phyloP scores from a whole-genome alignment of 2,797 vertebrate species.

The Acanthurus tractus region DNA sequence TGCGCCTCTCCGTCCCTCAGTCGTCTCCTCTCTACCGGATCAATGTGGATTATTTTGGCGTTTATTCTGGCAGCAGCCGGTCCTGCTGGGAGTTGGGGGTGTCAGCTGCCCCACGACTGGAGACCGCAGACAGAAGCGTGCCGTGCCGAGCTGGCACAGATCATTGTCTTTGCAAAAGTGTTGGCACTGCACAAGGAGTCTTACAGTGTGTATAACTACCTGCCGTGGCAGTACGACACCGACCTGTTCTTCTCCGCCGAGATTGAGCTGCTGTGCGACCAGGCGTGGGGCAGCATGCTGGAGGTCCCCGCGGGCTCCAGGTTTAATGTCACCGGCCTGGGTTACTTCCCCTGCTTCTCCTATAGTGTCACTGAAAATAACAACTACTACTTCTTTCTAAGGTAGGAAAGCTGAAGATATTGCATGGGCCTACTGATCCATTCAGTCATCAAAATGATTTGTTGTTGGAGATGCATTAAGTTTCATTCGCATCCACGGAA shows the following conservation, averaged over 20 bases:
- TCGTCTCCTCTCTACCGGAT: conserved; percentile 27
- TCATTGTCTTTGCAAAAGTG: conserved; percentile 89
- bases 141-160: conserved; percentile 89
- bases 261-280: conserved; percentile 90
- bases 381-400: conserved; percentile 90
- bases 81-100: conserved; percentile 73
- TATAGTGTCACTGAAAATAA: conserved; percentile 89
- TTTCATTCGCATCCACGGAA: background rate
- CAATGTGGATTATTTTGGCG: conserved; percentile 78
- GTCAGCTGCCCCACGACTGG: conserved; percentile 89
- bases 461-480: no score
- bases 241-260: conserved; percentile 89
- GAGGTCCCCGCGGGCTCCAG: conserved; percentile 89
- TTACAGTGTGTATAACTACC: conserved; percentile 88
- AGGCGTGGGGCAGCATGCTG: conserved; percentile 92
- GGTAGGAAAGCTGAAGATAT: conserved; percentile 73
- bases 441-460: background rate
- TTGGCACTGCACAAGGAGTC: conserved; percentile 87
- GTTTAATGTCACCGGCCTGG: conserved; percentile 89
- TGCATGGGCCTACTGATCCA: background rate
- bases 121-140: conserved; percentile 90
- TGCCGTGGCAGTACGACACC: conserved; percentile 87
- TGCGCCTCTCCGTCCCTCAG: conserved; percentile 29
- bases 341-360: conserved; percentile 89
- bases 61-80: conserved; percentile 67